Conservation (phyloP, 2,888 invertebrate species). For the Mechanitis messenoides region DNA sequence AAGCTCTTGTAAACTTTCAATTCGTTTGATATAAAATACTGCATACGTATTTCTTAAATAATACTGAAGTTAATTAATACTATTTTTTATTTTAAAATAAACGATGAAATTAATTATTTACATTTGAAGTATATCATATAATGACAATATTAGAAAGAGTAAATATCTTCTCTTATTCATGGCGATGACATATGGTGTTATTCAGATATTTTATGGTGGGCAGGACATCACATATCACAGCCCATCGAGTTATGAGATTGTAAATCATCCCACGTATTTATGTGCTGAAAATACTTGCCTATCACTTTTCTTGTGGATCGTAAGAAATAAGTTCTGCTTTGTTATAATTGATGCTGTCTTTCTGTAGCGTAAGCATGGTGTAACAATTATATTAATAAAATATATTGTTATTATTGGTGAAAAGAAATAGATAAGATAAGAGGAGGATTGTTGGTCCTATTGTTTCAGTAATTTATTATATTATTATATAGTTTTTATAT, state of each 20-base stretch:
- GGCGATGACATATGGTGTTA: slow-evolving; percentile 25
- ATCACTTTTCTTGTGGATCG: slow-evolving; percentile 9
- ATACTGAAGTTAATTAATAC: no score
- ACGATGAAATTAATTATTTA: no score
- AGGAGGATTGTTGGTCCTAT: no score
- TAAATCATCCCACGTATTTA: slow-evolving; percentile 24
- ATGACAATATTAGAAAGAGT: slow-evolving; percentile 6
- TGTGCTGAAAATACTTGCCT: slow-evolving; percentile 23
- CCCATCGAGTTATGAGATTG: slow-evolving; percentile 28
- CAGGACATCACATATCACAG: slow-evolving; percentile 25
- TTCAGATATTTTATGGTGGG: slow-evolving; percentile 27
- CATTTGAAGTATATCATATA: not conserved
- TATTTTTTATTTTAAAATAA: no score
- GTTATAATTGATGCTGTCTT: slow-evolving; percentile 9
- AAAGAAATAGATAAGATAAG: not conserved
- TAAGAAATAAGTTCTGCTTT: slow-evolving; percentile 4
- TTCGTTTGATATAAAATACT: not conserved
- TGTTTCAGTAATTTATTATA: no score
- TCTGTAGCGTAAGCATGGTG: not conserved
- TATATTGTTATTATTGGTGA: not conserved
- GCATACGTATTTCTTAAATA: not conserved
- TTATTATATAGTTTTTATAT: no score
- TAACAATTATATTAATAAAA: not conserved
- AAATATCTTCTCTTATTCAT: slow-evolving; percentile 21
- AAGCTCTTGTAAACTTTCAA: not conserved